phyloP scores from a whole-genome alignment of 2,797 vertebrate species.

The Fratercula arctica region DNA sequence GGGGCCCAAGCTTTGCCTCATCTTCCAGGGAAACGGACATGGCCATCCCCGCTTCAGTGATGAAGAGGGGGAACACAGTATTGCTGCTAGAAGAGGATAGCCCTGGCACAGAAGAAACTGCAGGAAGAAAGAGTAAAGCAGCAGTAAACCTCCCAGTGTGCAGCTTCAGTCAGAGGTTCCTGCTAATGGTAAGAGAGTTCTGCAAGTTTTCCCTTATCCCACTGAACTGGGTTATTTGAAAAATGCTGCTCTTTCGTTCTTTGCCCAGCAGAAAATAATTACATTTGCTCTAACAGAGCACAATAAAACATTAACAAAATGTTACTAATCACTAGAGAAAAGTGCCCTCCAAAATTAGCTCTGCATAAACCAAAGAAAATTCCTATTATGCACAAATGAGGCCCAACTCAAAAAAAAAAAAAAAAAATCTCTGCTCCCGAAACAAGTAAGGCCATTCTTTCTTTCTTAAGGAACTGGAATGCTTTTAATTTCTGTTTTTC shows the following conservation, averaged over 20 bases:
- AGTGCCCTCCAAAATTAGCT: neutral
- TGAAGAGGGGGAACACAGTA: neutral
- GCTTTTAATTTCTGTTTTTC: neutral
- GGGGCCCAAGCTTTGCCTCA: neutral
- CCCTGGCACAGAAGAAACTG: neutral
- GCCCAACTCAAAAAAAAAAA: neutral
- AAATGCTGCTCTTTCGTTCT: neutral
- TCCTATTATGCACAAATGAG: neutral
- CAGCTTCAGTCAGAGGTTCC: neutral
- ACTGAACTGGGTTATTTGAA: neutral
- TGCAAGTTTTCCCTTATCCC: neutral
- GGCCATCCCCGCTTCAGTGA: neutral
- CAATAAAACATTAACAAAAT: neutral
- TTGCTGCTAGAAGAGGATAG: neutral
- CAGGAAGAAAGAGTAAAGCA: neutral
- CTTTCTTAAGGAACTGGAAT: neutral
- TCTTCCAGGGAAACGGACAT: fast-evolving
- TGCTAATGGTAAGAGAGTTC: neutral
- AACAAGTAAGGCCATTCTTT: neutral
- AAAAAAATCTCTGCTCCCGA: neutral
- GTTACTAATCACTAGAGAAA: neutral
- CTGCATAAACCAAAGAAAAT: neutral
- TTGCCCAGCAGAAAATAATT: neutral
- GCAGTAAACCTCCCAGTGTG: neutral
- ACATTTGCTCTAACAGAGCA: neutral